Percentiles rank a stretch among this genome's conserved stretches.
phyloP scores from a whole-genome alignment of 2,888 invertebrate species.

The Eupithecia insigniata region DNA sequence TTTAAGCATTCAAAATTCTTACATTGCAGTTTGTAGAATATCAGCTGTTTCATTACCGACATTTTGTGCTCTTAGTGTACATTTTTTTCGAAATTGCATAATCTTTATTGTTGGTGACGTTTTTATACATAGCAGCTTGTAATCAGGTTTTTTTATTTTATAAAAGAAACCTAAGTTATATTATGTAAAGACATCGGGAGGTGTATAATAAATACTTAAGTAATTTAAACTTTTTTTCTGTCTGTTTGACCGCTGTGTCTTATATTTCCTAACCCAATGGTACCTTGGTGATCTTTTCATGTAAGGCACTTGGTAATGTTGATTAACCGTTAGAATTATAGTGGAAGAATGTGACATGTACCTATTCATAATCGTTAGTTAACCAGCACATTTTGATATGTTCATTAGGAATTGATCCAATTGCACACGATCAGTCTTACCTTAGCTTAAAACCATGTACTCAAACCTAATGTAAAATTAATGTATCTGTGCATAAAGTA shows the following conservation, averaged over 20 bases:
- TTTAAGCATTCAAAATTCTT: conserved; percentile 82
- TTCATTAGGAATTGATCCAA: conserved; percentile 66
- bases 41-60: conserved; percentile 53
- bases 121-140: conserved; percentile 80
- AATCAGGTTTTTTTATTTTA: conserved; percentile 77
- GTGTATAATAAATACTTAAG: conserved; percentile 80
- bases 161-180: conserved; percentile 68
- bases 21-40: conserved; percentile 68
- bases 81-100: conserved; percentile 75
- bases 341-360: conserved; percentile 68
- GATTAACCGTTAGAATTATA: conserved; percentile 55
- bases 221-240: conserved; percentile 68
- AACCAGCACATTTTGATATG: conserved; percentile 65
- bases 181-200: conserved; percentile 74
- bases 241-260: conserved; percentile 56
- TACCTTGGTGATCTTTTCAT: conserved; percentile 55
- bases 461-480: conserved; percentile 26
- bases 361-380: conserved; percentile 60
- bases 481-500: conserved; percentile 7
- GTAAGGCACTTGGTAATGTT: conserved; percentile 50
- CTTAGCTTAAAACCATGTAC: conserved; percentile 26
- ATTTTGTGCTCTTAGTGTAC: conserved; percentile 55
- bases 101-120: conserved; percentile 78
- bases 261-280: conserved; percentile 49
- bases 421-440: conserved; percentile 58